Base-by-base conservation (phyloP, 2,888 invertebrate species). In the Melanotus villosus region DNA sequence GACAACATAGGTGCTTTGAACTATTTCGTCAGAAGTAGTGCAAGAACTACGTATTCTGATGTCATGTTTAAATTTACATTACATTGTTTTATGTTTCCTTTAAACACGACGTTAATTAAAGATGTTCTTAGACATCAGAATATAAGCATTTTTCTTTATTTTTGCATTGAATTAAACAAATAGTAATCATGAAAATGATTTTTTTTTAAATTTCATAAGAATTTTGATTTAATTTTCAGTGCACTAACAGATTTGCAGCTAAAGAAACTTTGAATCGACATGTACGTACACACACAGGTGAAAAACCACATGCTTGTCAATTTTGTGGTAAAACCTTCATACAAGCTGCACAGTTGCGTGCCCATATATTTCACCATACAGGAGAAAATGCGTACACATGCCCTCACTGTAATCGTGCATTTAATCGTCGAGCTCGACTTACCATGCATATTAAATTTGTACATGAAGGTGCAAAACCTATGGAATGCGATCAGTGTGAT, bases 281-380 rank as follows among this genome's bases (percentile, higher is more conserved):
- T 63, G 75, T 82, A 43, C 80, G 84, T 74, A 87, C 77, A 73
- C 88, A 89, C 71, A 88, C 89, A 0, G 89, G 89, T 1, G 87
- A 88, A 72, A 88, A 88, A 77, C 89, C 89, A 0, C 89, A 88
- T 73, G 84, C 85, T 68, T 94, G 93, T 80, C 82, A 87, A 43
- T 87, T 89, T 76, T 96, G 96, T 80, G 89, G 88, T 7, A 91
- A 91, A 81, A 90, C 93, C n/a, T 96, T 94, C 83, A 96, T 96
- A 66, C 96, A 85, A 77, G 91, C 92, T 7, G 89, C 91, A 5
- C 95, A 95, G 80, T 85, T 96, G 32, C 89, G 91, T 73, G 91
- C 92, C 4, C 96, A 96, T 80, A 85, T 93, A 72, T 92, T 92
- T 78, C 92, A 92, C 79, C 92, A 95, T 74, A 90, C 90, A 9